A percentile compares a stretch with the other conserved stretches of the same genome.
Conservation (phyloP, 2,797 vertebrate genomes). For the Acanthornis magna region DNA sequence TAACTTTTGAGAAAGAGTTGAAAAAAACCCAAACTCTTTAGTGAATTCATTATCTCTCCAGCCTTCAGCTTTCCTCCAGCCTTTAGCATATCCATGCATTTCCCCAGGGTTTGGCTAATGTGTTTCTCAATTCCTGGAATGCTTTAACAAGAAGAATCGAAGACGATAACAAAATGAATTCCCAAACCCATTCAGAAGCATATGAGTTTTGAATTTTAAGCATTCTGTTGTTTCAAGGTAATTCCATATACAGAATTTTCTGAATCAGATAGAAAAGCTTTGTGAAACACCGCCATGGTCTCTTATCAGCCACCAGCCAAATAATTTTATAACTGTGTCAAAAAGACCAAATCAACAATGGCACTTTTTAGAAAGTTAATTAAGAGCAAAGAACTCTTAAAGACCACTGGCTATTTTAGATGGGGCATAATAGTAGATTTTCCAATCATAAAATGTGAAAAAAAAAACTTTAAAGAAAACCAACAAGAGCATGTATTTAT, state of each 20-base stretch:
- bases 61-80: background rate
- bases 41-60: constrained; percentile 14
- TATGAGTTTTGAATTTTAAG: constrained; percentile 32
- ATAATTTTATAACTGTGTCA: background rate
- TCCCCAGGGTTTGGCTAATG: constrained; percentile 40
- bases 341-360: background rate
- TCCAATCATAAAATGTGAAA: background rate
- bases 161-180: constrained; percentile 9
- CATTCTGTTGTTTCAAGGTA: background rate
- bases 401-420: background rate
- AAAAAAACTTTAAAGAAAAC: background rate
- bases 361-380: background rate
- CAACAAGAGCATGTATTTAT: background rate
- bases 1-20: background rate
- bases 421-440: background rate
- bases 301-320: background rate
- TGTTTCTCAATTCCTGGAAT: constrained; percentile 18
- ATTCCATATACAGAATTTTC: background rate
- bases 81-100: constrained; percentile 9
- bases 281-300: background rate
- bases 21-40: background rate
- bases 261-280: background rate
- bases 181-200: background rate
- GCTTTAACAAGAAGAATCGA: constrained; percentile 34
- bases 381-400: background rate